A percentile compares a stretch with the other conserved stretches of the same genome.
These are phyloP conservation scores for Chaetops frenatus DNA, from an alignment of 2,113 vertebrate genomes.

Conservation along the genomic window DNA sequence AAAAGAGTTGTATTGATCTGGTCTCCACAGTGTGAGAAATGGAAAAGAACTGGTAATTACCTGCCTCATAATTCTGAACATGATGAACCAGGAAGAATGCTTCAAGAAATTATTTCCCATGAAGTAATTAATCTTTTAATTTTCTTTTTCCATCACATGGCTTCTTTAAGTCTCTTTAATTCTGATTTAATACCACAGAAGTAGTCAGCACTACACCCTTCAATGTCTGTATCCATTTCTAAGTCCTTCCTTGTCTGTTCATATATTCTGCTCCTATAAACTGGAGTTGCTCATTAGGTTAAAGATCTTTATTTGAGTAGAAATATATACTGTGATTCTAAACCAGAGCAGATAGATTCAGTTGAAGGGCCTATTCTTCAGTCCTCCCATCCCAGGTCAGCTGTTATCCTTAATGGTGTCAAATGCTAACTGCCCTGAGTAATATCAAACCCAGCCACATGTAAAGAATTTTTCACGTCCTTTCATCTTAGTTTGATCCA, in stretches of 20 bases:
- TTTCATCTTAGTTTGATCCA: neutral
- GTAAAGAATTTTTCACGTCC: neutral
- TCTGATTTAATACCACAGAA: neutral
- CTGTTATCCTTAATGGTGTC: neutral
- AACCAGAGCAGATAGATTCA: neutral
- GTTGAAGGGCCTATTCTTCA: neutral
- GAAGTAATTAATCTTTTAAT: neutral
- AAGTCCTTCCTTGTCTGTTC: neutral
- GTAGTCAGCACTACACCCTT: neutral
- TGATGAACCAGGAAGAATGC: neutral
- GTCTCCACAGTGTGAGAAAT: neutral
- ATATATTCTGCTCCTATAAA: neutral
- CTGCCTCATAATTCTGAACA: neutral
- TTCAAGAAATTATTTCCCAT: neutral
- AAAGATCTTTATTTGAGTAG: neutral
- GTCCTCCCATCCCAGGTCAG: neutral
- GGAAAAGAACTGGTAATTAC: neutral
- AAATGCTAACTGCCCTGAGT: neutral
- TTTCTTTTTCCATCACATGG: neutral
- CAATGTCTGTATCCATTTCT: neutral
- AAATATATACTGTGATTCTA: neutral
- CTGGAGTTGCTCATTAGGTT: neutral
- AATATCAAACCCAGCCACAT: neutral
- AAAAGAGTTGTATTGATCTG: neutral
- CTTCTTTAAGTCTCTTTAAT: neutral